These are phyloP conservation scores for Thereva unica DNA, from an alignment of 2,888 invertebrate species.

Conservation along the genomic window DNA sequence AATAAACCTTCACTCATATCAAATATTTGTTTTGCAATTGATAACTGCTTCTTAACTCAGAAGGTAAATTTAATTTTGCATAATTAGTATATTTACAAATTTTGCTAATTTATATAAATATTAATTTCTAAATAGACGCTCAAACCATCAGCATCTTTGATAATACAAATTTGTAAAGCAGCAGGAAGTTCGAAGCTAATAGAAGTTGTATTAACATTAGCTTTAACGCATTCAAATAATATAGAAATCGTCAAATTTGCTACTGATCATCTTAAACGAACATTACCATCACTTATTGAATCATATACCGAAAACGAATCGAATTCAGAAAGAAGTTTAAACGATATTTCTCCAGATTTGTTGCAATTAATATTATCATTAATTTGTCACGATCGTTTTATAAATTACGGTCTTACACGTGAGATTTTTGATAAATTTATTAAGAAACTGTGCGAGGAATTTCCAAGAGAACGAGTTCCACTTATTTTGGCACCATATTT, in stretches of 20 bases:
- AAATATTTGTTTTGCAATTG: conserved; percentile 85
- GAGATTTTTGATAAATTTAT: conserved; percentile 81
- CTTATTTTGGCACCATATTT: conserved; percentile 86
- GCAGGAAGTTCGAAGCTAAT: conserved; percentile 85
- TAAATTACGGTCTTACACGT: conserved; percentile 67
- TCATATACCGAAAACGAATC: conserved; percentile 83
- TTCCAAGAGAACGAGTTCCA: conserved; percentile 85
- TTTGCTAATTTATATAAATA: conserved; percentile 25
- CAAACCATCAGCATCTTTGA: conserved; percentile 77
- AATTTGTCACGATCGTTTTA: conserved; percentile 62
- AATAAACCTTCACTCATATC: conserved; percentile 87
- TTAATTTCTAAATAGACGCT: conserved; percentile 65
- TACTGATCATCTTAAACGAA: conserved; percentile 76
- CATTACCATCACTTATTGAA: conserved; percentile 82
- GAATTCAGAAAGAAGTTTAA: conserved; percentile 78
- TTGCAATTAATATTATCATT: conserved; percentile 77
- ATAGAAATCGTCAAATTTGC: conserved; percentile 68
- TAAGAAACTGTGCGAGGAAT: conserved; percentile 80
- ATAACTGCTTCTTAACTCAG: conserved; percentile 77
- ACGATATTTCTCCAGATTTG: conserved; percentile 89
- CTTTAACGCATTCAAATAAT: conserved; percentile 79
- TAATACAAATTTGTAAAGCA: conserved; percentile 82
- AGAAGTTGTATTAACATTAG: conserved; percentile 88
- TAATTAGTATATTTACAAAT: background rate
- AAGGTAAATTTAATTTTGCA: conserved; percentile 61